These are phyloP conservation scores for Drosophila kepulauana DNA, from an alignment of 1,140 invertebrate genomes.

Conservation along the genomic window DNA sequence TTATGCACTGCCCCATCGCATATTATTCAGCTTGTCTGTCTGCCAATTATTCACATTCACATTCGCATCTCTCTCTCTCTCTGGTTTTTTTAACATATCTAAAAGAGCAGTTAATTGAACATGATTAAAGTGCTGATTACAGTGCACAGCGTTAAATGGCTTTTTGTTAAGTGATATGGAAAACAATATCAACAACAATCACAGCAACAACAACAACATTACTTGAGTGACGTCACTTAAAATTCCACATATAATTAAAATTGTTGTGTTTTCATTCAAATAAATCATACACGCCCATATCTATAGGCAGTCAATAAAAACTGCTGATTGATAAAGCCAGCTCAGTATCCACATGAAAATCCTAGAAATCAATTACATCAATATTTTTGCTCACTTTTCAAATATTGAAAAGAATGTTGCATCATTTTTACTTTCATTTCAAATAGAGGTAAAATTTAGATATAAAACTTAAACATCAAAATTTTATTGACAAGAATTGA, in stretches of 20 bases:
- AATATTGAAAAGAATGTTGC: too few relatives aligned
- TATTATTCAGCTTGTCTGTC: slow-evolving; percentile 23
- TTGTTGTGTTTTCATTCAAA: slow-evolving; percentile 2
- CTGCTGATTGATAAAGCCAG: not conserved
- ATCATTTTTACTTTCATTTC: too few relatives aligned
- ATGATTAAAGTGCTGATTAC: slow-evolving; percentile 50
- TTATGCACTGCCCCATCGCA: slow-evolving; percentile 60
- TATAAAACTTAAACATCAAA: too few relatives aligned
- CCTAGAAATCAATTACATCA: too few relatives aligned
- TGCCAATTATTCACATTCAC: slow-evolving; percentile 60
- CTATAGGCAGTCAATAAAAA: not conserved
- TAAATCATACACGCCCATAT: not conserved
- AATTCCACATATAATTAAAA: slow-evolving; percentile 1
- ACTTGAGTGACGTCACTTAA: slow-evolving; percentile 7
- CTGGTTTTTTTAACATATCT: slow-evolving; percentile 35
- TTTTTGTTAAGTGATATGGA: slow-evolving; percentile 27
- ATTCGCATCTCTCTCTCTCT: slow-evolving; percentile 10
- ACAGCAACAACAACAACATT: slow-evolving; percentile 10
- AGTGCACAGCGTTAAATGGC: slow-evolving; percentile 36
- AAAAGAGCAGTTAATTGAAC: slow-evolving; percentile 63
- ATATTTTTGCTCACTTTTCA: too few relatives aligned
- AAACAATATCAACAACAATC: slow-evolving; percentile 17
- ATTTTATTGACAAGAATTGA: too few relatives aligned
- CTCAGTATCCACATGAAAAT: too few relatives aligned
- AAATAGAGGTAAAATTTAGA: too few relatives aligned